phyloP scores from a whole-genome alignment of 2,888 invertebrate genomes.

The Matsumyia berberina region DNA sequence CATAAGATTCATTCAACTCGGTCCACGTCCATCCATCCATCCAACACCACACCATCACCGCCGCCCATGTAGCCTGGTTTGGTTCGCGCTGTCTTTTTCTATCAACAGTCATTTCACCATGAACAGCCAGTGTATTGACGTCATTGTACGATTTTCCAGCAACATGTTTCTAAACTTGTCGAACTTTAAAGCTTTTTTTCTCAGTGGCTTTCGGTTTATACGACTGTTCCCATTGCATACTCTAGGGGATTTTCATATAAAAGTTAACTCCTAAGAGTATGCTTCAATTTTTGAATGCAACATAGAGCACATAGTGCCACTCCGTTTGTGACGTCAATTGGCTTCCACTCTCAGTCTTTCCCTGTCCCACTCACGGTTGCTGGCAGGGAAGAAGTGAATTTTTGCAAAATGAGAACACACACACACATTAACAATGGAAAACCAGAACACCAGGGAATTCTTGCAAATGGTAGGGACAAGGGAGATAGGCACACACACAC shows the following conservation, averaged over 20 bases:
- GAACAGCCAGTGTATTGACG: constrained; percentile 53
- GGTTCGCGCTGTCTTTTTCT: constrained; percentile 28
- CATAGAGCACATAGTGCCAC: constrained; percentile 33
- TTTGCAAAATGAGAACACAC: constrained; percentile 59
- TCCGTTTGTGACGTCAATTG: constrained; percentile 63
- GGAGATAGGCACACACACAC: constrained; percentile 12
- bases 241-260: neutral
- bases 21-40: constrained; percentile 44
- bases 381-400: constrained; percentile 40
- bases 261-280: constrained; percentile 48
- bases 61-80: constrained; percentile 51
- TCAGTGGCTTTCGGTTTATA: neutral
- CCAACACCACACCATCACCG: constrained; percentile 35
- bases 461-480: neutral
- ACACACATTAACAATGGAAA: constrained; percentile 21
- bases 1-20: constrained; percentile 72
- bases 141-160: constrained; percentile 36
- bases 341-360: constrained; percentile 8
- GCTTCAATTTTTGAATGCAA: constrained; percentile 45
- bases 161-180: constrained; percentile 66
- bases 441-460: constrained; percentile 21
- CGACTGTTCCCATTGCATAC: constrained; percentile 58
- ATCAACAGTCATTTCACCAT: constrained; percentile 7
- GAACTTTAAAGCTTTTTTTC: constrained; percentile 44
- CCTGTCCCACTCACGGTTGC: neutral